Evolutionary conservation across 2,888 invertebrate species (phyloP), one percentile per base, ranked within the genome.

Genomic region (Heliconius hortense): DNA sequence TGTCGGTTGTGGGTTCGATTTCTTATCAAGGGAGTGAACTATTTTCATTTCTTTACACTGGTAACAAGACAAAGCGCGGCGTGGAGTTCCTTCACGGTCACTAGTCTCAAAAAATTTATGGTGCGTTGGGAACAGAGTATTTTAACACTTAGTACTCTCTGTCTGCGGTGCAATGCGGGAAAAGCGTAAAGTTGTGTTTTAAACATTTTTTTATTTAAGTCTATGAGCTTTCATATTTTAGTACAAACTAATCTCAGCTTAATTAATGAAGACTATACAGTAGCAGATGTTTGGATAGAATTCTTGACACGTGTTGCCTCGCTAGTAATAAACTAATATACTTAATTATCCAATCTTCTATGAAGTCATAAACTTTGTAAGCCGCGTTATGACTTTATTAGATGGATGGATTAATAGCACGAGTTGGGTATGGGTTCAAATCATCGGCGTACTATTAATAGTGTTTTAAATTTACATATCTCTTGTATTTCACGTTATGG

Each of bases 261-360:
- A 67, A 26, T 10, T 48, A 48, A 67, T 26, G 18, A 67, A 67
- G 15, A 24, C 24, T 35, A 13, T 43, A 67, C 15, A 59, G 31
- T 70, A n/a, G 26, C 69, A 70, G 31, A 56, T 56, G 69, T 56
- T 70, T 31, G 43, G 13, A 70, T 48, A 35, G 56, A 21, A 56
- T 70, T 56, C 24, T 11, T 21, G 8, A 31, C 69, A 70, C 69
- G 69, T 69, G 56, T 56, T 56, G 53, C 53, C n/a, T 28, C 53
- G 10, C 8, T 21, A 28, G 56, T 59, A 59, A n/a, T 56, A 59
- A 59, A 70, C 69, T 70, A 59, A 56, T 31, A 53, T 69, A 59
- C n/a, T n/a, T n/a, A n/a, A 70, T 70, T 56, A 70, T n/a, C 56
- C n/a, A 56, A 56, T n/a, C 56, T 70, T 70, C 31, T 70, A 59